Evolutionary conservation across 2,888 invertebrate species (phyloP).

Genomic region (Orgyia antiqua): DNA sequence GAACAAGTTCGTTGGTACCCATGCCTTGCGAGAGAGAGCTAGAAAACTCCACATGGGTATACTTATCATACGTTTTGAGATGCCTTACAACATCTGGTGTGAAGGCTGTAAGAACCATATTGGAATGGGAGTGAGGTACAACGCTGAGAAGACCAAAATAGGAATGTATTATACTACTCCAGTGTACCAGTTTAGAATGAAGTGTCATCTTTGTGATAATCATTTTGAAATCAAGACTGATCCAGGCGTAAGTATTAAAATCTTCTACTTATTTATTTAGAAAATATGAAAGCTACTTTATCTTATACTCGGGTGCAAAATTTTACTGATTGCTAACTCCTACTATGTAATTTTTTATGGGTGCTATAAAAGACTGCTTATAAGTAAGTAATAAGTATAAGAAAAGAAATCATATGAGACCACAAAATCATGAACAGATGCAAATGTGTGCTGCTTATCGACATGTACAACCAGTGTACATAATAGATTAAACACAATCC

Average conservation of each 20-base stretch:
- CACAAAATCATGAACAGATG: too few relatives aligned
- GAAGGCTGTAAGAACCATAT: conserved; percentile 98
- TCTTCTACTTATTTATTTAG: neutral
- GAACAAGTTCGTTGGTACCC: conserved; percentile 95
- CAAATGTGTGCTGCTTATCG: too few relatives aligned
- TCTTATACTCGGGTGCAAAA: too few relatives aligned
- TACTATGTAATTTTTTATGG: too few relatives aligned
- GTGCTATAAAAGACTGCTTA: too few relatives aligned
- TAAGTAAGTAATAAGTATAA: too few relatives aligned
- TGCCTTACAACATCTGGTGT: conserved; percentile 99
- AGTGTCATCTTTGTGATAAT: conserved; percentile 98
- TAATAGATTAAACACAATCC: too few relatives aligned
- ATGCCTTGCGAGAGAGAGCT: conserved; percentile 97
- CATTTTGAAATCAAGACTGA: conserved; percentile 99
- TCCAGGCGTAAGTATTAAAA: conserved; percentile 87
- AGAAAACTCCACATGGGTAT: conserved; percentile 97
- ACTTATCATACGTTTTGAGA: conserved; percentile 97
- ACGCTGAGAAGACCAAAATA: conserved; percentile 93
- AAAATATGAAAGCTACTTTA: neutral
- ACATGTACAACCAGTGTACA: too few relatives aligned
- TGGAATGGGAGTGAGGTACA: conserved; percentile 99
- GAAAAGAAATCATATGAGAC: too few relatives aligned
- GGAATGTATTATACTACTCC: conserved; percentile 99
- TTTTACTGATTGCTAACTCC: too few relatives aligned
- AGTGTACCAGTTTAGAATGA: conserved; percentile 98